Percentiles rank a stretch among this genome's conserved stretches.
Evolutionary conservation across 2,113 vertebrate species (phyloP).

Genomic region (Suncus etruscus): DNA sequence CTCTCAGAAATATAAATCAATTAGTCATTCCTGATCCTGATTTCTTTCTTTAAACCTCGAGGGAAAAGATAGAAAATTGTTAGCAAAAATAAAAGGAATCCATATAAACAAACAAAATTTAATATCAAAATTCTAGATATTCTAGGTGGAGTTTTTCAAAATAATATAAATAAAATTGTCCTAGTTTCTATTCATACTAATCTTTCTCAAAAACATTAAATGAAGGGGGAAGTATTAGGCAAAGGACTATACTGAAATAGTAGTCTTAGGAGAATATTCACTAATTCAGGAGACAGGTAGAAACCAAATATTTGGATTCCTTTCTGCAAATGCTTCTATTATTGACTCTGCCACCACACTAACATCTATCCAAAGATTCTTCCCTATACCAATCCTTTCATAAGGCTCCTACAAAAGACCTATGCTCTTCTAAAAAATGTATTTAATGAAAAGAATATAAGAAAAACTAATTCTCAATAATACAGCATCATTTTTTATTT

Average conservation of each 20-base stretch:
- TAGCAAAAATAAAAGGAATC: neutral
- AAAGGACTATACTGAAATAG: neutral
- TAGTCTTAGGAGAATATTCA: neutral
- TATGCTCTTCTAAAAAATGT: too few species aligned
- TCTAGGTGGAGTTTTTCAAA: conserved; percentile 11
- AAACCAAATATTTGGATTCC: neutral
- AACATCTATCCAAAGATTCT: too few species aligned
- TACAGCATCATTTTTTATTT: conserved; percentile 55
- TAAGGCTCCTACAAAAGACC: too few species aligned
- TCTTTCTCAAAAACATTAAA: neutral
- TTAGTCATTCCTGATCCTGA: neutral
- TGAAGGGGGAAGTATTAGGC: neutral
- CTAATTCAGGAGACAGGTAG: neutral
- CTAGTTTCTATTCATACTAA: neutral
- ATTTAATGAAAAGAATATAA: neutral
- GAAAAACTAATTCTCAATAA: conserved; percentile 5
- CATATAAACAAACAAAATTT: neutral
- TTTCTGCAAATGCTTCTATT: neutral
- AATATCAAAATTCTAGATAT: neutral
- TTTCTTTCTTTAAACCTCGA: neutral
- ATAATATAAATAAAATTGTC: neutral
- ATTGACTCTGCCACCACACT: neutral
- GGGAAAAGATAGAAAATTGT: neutral
- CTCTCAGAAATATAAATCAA: neutral
- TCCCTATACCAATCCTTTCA: too few species aligned